Evolutionary conservation across 2,888 invertebrate species (phyloP).

Genomic region (Hanleya hanleyi): DNA sequence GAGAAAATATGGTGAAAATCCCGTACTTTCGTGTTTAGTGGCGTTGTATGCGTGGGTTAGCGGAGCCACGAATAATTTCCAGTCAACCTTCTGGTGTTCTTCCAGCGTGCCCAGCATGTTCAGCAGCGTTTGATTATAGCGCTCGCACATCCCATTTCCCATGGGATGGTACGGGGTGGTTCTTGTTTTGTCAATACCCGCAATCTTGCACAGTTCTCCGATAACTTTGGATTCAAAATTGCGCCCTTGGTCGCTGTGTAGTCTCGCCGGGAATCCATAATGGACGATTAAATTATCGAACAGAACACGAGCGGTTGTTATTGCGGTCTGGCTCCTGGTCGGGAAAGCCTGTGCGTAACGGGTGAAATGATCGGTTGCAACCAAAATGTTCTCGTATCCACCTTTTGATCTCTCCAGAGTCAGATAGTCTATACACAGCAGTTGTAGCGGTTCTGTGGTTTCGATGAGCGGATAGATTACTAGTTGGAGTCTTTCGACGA

Average conservation of each 20-base stretch:
- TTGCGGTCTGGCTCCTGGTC: slow-evolving; percentile 16
- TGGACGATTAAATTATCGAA: slow-evolving; percentile 14
- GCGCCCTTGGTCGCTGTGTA: slow-evolving; percentile 2
- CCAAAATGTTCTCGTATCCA: slow-evolving; percentile 29
- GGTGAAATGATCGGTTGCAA: slow-evolving; percentile 28
- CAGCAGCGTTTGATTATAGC: slow-evolving; percentile 9
- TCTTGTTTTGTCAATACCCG: not conserved
- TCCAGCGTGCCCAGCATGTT: slow-evolving; percentile 8
- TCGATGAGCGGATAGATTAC: not conserved
- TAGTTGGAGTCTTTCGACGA: not conserved
- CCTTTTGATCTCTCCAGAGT: slow-evolving; percentile 26
- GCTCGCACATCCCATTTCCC: slow-evolving; percentile 11
- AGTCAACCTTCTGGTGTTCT: not conserved
- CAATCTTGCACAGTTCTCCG: not conserved
- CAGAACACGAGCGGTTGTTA: slow-evolving; percentile 13
- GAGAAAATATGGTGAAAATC: slow-evolving; percentile 12
- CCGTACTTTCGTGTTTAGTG: slow-evolving; percentile 13
- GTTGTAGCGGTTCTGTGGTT: slow-evolving; percentile 14
- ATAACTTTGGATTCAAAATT: slow-evolving; percentile 2
- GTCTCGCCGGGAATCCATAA: slow-evolving; percentile 16
- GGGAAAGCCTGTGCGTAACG: slow-evolving; percentile 18
- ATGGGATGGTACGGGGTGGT: slow-evolving; percentile 9
- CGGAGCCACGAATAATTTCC: slow-evolving; percentile 4
- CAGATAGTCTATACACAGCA: slow-evolving; percentile 23
- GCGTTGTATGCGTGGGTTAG: slow-evolving; percentile 14